Base-by-base conservation (phyloP, 2,113 vertebrate genomes). In the Saguinus midas region DNA sequence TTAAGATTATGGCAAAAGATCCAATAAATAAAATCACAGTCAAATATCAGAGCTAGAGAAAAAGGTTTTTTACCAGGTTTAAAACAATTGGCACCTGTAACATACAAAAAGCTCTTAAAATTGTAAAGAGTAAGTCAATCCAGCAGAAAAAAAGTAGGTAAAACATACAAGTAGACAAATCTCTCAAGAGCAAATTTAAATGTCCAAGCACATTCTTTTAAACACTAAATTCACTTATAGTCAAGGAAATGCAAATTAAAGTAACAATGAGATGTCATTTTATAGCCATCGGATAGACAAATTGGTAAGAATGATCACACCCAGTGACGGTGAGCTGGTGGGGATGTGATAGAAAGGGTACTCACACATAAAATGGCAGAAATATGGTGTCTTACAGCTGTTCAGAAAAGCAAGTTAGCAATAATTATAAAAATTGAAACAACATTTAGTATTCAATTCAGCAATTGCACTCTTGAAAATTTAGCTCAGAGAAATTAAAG, bases 171-270 rank as follows among this genome's bases (percentile, higher is more conserved):
- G 68, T 70, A 94, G 55, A 93, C 20, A 95, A 80, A 84, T 95
- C 11, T 83, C 37, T 86, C 40, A 43, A 57, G 43, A 97, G 37
- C 40, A 95, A 45, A 87, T 93, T 37, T 79, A 73, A 87, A 79
- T 20, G 40, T 43, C 40, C 37, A 83, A 96, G 61, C 40, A 48
- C 18, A 92, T 79, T 80, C 61, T 94, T 92, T 79, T 21, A 92
- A 84, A 87, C 84, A 50, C 27, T 90, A 96, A 82, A 91, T 94
- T 82, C 72, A 88, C 35, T 43, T 81, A 52, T 81, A 94, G 85
- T 93, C 80, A 95, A 68, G 92, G 66, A 95, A 93, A 97, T 83
- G 82, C 58, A 94, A 97, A 79, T 96, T 84, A 94, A 94, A 86
- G 10, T 79, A 91, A 87, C 73, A 95, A 72, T 75, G 45, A 89